phyloP scores from a whole-genome alignment of 2,113 vertebrate genomes.

The Nothoprocta pentlandii region DNA sequence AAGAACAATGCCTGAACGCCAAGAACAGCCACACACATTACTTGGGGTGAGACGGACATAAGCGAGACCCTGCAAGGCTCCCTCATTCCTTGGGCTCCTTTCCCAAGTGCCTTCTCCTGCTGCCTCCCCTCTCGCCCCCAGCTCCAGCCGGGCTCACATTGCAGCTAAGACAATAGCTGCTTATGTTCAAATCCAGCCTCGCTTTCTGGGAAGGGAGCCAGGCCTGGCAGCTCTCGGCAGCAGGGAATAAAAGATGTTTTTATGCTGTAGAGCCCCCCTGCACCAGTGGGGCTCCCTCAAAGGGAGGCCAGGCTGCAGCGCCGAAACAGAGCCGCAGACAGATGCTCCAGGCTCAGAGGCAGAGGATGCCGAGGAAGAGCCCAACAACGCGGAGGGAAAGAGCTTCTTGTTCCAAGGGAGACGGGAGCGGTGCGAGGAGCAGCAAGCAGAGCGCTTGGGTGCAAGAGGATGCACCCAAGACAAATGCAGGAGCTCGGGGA shows the following conservation, averaged over 20 bases:
- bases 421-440: neutral
- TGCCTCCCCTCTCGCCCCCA: neutral
- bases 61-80: neutral
- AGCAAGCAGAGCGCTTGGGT: neutral
- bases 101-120: neutral
- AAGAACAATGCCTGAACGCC: neutral
- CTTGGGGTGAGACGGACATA: neutral
- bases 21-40: neutral
- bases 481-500: neutral
- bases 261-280: conserved; percentile 45
- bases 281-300: conserved; percentile 16
- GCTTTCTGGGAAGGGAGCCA: conserved; percentile 70
- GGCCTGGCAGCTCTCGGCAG: conserved; percentile 62
- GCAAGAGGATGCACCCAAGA: neutral
- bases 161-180: conserved; percentile 69
- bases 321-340: neutral
- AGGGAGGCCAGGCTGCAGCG: conserved; percentile 31
- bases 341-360: neutral
- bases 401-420: rapidly evolving
- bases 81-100: neutral
- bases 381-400: neutral
- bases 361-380: neutral
- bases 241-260: conserved; percentile 59
- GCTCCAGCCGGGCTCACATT: neutral
- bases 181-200: conserved; percentile 49